Conservation (phyloP, 1,140 invertebrate genomes). For the Catajapyx aquilonaris region DNA sequence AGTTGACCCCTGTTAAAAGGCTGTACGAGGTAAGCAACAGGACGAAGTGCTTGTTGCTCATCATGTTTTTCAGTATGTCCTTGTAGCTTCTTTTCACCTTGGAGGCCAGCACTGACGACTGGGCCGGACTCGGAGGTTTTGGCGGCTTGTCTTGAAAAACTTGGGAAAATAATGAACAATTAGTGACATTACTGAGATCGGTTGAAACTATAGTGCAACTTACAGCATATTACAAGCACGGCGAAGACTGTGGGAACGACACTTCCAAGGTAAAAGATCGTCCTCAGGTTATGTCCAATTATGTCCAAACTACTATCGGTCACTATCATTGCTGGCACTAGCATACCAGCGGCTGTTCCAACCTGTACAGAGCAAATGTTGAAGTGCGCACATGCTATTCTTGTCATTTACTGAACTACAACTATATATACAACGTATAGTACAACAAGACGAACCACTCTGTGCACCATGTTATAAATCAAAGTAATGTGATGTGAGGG, state of each 20-base stretch:
- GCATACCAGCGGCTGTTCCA: no score
- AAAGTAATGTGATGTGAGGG: no score
- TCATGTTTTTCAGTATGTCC: slow-evolving; percentile 19
- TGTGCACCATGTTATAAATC: no score
- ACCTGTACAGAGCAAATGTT: no score
- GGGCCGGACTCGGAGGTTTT: slow-evolving; percentile 25
- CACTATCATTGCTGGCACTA: no score
- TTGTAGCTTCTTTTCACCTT: slow-evolving; percentile 19
- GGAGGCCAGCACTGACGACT: slow-evolving; percentile 13
- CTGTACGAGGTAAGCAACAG: slow-evolving; percentile 31
- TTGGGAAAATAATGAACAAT: slow-evolving; percentile 13
- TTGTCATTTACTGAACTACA: no score
- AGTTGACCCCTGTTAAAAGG: slow-evolving; percentile 37
- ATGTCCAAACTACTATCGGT: no score
- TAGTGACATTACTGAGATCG: not conserved
- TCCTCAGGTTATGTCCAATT: no score
- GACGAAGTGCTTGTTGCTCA: slow-evolving; percentile 24
- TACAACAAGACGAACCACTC: no score
- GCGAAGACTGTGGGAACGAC: not conserved
- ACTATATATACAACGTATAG: no score
- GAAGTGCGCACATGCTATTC: no score
- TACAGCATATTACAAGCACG: not conserved
- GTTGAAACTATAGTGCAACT: not conserved
- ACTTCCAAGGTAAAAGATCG: no score
- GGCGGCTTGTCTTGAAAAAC: slow-evolving; percentile 26